phyloP scores from a whole-genome alignment of 2,888 invertebrate genomes.

The Plagodis pulveraria region DNA sequence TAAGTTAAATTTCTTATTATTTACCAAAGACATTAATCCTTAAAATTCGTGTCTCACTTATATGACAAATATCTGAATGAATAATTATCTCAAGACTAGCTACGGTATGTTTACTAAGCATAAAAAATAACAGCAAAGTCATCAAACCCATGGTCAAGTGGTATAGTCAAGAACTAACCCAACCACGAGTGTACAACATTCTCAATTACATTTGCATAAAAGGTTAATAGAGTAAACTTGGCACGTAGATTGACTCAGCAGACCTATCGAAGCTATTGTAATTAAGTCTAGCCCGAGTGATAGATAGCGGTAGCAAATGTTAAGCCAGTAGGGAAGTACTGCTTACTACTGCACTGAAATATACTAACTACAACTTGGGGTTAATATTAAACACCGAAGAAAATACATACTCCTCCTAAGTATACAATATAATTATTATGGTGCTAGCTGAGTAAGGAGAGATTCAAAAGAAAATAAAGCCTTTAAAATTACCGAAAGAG shows the following conservation, averaged over 20 bases:
- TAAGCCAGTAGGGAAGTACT: neutral
- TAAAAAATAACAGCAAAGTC: constrained; percentile 32
- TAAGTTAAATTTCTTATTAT: too few species aligned
- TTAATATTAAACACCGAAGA: too few species aligned
- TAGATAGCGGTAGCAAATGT: constrained; percentile 19
- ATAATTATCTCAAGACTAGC: too few species aligned
- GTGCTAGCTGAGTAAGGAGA: too few species aligned
- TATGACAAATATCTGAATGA: too few species aligned
- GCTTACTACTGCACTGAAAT: too few species aligned
- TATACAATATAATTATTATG: too few species aligned
- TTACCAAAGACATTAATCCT: too few species aligned
- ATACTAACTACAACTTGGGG: constrained; percentile 2
- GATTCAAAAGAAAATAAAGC: too few species aligned
- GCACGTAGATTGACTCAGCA: constrained; percentile 45
- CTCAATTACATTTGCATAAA: constrained; percentile 46
- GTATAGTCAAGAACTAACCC: constrained; percentile 31
- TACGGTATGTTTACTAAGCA: too few species aligned
- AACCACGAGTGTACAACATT: constrained; percentile 35
- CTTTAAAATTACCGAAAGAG: too few species aligned
- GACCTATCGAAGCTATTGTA: constrained; percentile 38
- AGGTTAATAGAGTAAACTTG: constrained; percentile 48
- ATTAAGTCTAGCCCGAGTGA: constrained; percentile 29
- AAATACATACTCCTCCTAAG: neutral
- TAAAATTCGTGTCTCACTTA: too few species aligned
- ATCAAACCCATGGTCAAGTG: constrained; percentile 30